phyloP scores from a whole-genome alignment of 1,140 invertebrate species.

The Stratiolaelaps scimitus region DNA sequence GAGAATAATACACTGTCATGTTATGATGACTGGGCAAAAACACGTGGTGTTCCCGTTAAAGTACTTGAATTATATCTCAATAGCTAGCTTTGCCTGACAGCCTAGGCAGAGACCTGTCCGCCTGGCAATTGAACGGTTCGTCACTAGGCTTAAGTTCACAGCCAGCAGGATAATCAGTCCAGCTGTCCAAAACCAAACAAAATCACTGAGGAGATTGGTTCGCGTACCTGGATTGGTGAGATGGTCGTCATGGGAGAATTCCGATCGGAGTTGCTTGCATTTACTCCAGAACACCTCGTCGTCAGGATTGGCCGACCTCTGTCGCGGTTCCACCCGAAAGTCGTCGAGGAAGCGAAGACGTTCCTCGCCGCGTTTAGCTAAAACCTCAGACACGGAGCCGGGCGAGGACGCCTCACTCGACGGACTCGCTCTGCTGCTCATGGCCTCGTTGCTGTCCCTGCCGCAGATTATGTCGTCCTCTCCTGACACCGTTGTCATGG shows the following conservation, averaged over 20 bases:
- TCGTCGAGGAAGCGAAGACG: constrained; percentile 11
- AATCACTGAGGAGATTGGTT: too few relatives aligned
- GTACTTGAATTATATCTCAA: too few relatives aligned
- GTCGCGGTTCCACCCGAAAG: constrained; percentile 15
- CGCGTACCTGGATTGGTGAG: constrained; percentile 56
- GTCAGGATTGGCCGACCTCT: constrained; percentile 47
- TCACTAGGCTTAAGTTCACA: too few relatives aligned
- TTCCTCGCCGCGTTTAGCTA: constrained; percentile 11
- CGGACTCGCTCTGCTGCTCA: not conserved
- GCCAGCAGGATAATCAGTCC: too few relatives aligned
- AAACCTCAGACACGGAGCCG: constrained; percentile 11
- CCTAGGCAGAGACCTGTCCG: too few relatives aligned
- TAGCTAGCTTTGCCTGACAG: too few relatives aligned
- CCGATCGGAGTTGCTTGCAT: constrained; percentile 56
- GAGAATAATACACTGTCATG: too few relatives aligned
- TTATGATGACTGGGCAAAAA: too few relatives aligned
- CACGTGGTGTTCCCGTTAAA: too few relatives aligned
- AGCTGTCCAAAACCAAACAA: too few relatives aligned
- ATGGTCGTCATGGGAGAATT: constrained; percentile 52
- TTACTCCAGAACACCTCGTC: constrained; percentile 63
- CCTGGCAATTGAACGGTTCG: too few relatives aligned
- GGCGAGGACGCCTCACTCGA: constrained; percentile 20
- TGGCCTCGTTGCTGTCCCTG: not conserved
- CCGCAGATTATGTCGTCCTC: not conserved
- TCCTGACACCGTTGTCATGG: too few relatives aligned